Percentiles rank a stretch among this genome's conserved stretches.
phyloP scores from a whole-genome alignment of 2,113 vertebrate genomes.

The Hippocampus zosterae region DNA sequence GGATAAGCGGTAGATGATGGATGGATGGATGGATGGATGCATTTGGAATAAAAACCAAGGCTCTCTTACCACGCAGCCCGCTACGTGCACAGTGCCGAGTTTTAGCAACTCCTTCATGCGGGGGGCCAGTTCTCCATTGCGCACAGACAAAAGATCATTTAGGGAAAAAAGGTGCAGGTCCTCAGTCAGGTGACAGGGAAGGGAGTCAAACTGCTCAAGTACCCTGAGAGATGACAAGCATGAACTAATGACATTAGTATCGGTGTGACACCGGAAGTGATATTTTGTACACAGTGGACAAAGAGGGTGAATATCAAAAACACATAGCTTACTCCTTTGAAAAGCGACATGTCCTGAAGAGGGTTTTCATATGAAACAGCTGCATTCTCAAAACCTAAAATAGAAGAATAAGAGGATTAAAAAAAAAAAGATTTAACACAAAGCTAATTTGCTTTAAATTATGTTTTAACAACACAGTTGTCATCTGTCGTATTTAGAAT shows the following conservation, averaged over 20 bases:
- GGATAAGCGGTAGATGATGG: too few relatives aligned
- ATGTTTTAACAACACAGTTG: background rate
- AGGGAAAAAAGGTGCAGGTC: slow-evolving; percentile 93
- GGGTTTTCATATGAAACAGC: slow-evolving; percentile 95
- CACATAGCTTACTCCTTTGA: slow-evolving; percentile 83
- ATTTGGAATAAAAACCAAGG: background rate
- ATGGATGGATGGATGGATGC: too few relatives aligned
- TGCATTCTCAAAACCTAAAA: slow-evolving; percentile 85
- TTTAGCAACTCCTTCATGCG: slow-evolving; percentile 81
- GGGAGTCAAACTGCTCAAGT: slow-evolving; percentile 82
- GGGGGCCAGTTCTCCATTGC: slow-evolving; percentile 82
- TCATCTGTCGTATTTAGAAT: background rate
- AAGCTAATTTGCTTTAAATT: background rate
- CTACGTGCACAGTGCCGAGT: slow-evolving; percentile 80
- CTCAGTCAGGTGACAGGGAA: slow-evolving; percentile 90
- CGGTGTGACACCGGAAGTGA: too few relatives aligned
- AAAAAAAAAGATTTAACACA: background rate
- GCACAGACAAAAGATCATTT: slow-evolving; percentile 81
- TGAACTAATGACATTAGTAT: slow-evolving; percentile 9
- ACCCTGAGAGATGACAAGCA: slow-evolving; percentile 65
- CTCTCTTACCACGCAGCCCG: slow-evolving; percentile 84
- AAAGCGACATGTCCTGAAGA: slow-evolving; percentile 92
- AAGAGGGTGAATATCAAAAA: background rate
- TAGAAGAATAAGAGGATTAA: background rate
- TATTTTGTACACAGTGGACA: background rate